Base-by-base conservation (phyloP, 2,797 vertebrate species). In the Platyrinchus mystaceus region DNA sequence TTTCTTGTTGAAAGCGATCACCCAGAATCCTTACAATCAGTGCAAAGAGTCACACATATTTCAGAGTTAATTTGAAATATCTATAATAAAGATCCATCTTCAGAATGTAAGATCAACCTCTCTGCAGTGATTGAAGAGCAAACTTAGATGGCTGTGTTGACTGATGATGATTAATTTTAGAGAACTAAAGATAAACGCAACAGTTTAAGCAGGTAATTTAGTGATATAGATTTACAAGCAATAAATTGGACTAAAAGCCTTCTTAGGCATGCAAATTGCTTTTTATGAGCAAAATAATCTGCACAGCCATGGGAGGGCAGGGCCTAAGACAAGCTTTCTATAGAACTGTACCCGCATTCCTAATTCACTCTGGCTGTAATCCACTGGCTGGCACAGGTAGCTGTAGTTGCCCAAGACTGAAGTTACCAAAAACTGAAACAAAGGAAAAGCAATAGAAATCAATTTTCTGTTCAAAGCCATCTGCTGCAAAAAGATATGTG, bases 401-500 rank as follows among this genome's bases (percentile, higher is more conserved):
- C 97, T 98, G 96, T 98, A 98, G 90, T 95, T 97, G 21, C 94
- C 98, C 71, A 97, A 95, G 94, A 98, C 60, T 36, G 92, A 98
- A 30, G 98, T 97, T 73, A 96, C 94, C 86, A 97, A 87, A 89
- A 99, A 98, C 98, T 98, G 89, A 96, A 79, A 97, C 58, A 95
- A 81, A 87, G 60, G 26, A 27, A 53, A 84, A 89, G 10, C 32
- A 68, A 60, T 1, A 80, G 59, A 75, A 59, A 82, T 63, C 3
- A 32, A 34, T 78, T 83, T 85, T 80, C 46, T 78, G 3, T 63
- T 81, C 53, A 75, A 17, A 2, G 1, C 4, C 32, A 53, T 32
- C 52, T 66, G 17, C 62, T 71, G 14, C 9, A 71, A 87, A 70
- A 19, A 52, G 32, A 22, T 39, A 18, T 41, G 16, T 10, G 23